Base-by-base conservation (phyloP, 2,888 invertebrate genomes). In the Calliphora vomitoria region DNA sequence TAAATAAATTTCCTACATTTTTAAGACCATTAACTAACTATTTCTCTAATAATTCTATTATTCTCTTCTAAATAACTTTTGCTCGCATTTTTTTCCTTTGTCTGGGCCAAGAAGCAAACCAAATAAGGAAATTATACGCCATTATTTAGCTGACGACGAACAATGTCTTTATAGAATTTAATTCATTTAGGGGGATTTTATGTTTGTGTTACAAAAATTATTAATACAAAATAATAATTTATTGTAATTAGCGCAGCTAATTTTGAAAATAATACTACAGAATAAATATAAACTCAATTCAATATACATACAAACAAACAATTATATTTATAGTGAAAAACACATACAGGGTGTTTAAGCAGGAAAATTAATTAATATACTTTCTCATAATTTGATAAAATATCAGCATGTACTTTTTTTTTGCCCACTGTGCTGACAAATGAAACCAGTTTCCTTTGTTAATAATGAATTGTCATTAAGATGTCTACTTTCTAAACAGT, bases 1-100 rank as follows among this genome's bases (percentile, higher is more conserved):
- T 88, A 90, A 89, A 89, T 79, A 86, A 89, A 89, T 90, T 90
- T 88, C 87, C 89, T 41, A 71, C 50, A 76, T 20, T 81, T 86
- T 86, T 18, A 53, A 47, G 18, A 25, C 66, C 68, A 80, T 83
- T 71, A 71, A 55, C 71, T 35, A 74, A 66, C 11, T 72, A 71
- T 35, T 81, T 68, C 38, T 72, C 20, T 58, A 68, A 79, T 71
- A 62, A 13, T 85, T 82, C 15, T 47, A 66, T 64, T 55, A 8
- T 68, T 35, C 35, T 35, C 25, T 47, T 58, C 35, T n/a, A 41
- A 50, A 6, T 35, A 64, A 62, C 41, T 71, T 69, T 50, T 60
- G 6, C n/a, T 55, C 15, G 25, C 20, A 60, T 62, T 71, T 25
- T n/a, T 82, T 55, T 62, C 25, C 64, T 62, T 60, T 68, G 82